Base-by-base conservation (phyloP, 1,140 invertebrate genomes). In the Zelostemma sp. region DNA sequence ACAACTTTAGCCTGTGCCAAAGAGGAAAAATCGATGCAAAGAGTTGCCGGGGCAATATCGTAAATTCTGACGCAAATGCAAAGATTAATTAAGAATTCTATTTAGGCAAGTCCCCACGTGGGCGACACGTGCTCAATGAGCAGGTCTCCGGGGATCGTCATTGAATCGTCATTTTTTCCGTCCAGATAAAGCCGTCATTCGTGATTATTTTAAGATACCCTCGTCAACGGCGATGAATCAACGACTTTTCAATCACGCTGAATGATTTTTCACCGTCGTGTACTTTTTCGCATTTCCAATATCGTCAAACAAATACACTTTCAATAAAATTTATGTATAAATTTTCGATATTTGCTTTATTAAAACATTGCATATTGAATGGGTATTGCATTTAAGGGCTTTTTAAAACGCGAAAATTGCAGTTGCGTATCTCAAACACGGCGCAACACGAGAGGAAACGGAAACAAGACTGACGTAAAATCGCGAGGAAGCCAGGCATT, bases 21-120 rank as follows among this genome's bases (percentile, higher is more conserved):
- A 59, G 40, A 41, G 61, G 60, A 64, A 69, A 67, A 77, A 79
- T 73, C 68, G 67, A 74, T 75, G 54, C 53, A 18, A 62, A 58
- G 64, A 49, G 31, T 65, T 46, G 61, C 16, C 19, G 56, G 58
- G 49, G 75, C 72, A 74, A 79, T 80, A 76, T 69, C 69, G 71
- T 67, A 74, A 78, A 82, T 79, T 74, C 73, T 76, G 81, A 80
- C 80, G 74, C 74, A 76, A 78, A 72, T 68, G 76, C 73, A 79
- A 80, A 80, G 76, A 82, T 82, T 80, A 80, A 82, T 82, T 81
- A 82, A 80, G 75, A 79, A 74, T 75, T 68, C 68, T 72, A 80
- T 79, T 80, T 68, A 65, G 55, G 41, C 45, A 65, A 15, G 54
- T 68, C 65, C 59, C 47, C 47, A 71, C 35, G 73, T 73, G 77